Evolutionary conservation across 2,113 vertebrate genomes (phyloP).

Genomic region (Cervus canadensis): DNA sequence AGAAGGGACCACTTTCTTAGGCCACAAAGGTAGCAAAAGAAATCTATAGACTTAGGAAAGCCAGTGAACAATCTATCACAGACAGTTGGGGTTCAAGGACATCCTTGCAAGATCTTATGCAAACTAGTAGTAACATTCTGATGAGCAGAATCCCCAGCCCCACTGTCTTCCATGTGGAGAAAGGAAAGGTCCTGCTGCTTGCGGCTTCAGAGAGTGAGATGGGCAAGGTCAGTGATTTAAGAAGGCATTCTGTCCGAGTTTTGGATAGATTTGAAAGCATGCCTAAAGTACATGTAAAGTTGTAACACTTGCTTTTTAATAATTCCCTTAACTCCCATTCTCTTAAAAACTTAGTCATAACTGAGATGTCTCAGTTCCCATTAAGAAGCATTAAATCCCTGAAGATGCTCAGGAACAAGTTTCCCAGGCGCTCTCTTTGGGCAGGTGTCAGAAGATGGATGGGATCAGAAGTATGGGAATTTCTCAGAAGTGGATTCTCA

Average conservation of each 20-base stretch:
- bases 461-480: conserved; percentile 34
- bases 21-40: not conserved
- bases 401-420: not conserved
- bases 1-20: not conserved
- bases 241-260: not conserved
- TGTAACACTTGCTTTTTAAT: not conserved
- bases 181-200: not conserved
- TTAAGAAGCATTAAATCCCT: not conserved
- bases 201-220: not conserved
- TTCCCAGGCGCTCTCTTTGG: not conserved
- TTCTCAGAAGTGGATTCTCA: conserved; percentile 59
- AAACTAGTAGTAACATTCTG: not conserved
- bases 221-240: not conserved
- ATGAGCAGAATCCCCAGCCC: not conserved
- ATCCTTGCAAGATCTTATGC: not conserved
- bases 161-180: not conserved
- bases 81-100: not conserved
- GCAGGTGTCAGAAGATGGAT: not conserved
- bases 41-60: not conserved
- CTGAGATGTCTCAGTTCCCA: not conserved
- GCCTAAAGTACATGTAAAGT: not conserved
- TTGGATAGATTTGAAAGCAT: not conserved
- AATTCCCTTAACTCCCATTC: conserved; percentile 6
- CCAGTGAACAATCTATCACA: not conserved
- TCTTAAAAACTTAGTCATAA: not conserved